phyloP scores from a whole-genome alignment of 2,797 vertebrate genomes.

The Halcyon smyrnensis region DNA sequence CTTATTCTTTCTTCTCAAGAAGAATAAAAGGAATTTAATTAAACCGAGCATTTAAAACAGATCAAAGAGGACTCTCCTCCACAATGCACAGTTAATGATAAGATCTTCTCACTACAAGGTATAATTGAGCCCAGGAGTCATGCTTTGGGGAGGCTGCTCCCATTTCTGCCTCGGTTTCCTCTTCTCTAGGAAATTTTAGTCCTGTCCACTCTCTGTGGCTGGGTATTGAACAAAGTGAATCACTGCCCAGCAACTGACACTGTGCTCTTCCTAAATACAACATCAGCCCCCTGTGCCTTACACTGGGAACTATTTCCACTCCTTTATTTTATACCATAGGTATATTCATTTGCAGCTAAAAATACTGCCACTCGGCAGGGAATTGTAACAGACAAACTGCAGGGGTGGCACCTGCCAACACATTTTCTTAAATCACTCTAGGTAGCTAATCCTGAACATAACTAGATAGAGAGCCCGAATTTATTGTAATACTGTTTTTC shows the following conservation, averaged over 20 bases:
- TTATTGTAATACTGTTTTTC: neutral
- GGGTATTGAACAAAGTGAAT: neutral
- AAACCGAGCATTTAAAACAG: slow-evolving; percentile 14
- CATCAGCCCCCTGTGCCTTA: neutral
- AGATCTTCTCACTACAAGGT: neutral
- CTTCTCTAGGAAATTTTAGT: neutral
- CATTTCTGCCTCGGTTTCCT: neutral
- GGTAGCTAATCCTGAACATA: neutral
- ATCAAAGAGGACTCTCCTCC: slow-evolving; percentile 18
- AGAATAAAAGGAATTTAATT: slow-evolving; percentile 34
- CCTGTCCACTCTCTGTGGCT: neutral
- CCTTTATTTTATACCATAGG: neutral
- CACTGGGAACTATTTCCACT: neutral
- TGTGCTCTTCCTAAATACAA: neutral
- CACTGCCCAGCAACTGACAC: neutral
- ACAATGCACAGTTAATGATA: neutral
- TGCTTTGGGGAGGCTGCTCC: neutral
- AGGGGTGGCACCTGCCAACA: neutral
- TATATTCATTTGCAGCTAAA: neutral
- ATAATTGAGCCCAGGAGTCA: neutral
- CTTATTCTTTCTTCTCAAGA: neutral
- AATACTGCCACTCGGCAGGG: neutral
- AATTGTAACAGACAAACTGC: neutral
- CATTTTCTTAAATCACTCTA: neutral
- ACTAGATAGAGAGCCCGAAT: neutral